Evolutionary conservation across 2,888 invertebrate species (phyloP).

Genomic region (Plebejus anna): DNA sequence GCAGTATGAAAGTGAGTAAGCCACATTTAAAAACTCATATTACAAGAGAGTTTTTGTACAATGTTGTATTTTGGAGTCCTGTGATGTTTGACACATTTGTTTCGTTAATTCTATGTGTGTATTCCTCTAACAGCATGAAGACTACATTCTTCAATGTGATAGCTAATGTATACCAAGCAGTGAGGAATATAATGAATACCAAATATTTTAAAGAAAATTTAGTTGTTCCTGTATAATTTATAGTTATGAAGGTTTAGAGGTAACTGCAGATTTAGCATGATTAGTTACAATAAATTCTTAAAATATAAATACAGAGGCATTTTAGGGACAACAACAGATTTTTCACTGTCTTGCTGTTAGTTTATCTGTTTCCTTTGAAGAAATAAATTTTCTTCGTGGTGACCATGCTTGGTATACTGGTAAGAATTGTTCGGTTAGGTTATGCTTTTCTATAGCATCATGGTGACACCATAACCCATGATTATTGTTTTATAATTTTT

Average conservation of each 20-base stretch:
- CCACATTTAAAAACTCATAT: slow-evolving; percentile 57
- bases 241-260: too few species aligned
- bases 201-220: slow-evolving; percentile 64
- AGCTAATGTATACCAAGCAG: slow-evolving; percentile 70
- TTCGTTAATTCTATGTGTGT: slow-evolving; percentile 63
- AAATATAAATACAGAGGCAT: too few species aligned
- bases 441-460: background rate
- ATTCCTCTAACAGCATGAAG: slow-evolving; percentile 56
- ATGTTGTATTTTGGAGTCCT: slow-evolving; percentile 70
- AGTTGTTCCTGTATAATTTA: slow-evolving; percentile 52
- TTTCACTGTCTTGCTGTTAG: too few species aligned
- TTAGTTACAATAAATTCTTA: too few species aligned
- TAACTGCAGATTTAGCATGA: background rate
- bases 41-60: slow-evolving; percentile 63
- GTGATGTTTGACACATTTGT: slow-evolving; percentile 70
- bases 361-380: too few species aligned
- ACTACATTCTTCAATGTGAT: slow-evolving; percentile 63
- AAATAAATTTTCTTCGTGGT: too few species aligned
- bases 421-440: background rate
- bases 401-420: background rate
- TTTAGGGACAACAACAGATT: too few species aligned
- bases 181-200: slow-evolving; percentile 68
- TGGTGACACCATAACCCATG: too few species aligned
- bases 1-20: slow-evolving; percentile 56
- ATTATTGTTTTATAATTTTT: too few species aligned